A percentile compares a stretch with the other conserved stretches of the same genome.
Evolutionary conservation across 2,888 invertebrate species (phyloP).

Genomic region (Rhaphigaster nebulosa): DNA sequence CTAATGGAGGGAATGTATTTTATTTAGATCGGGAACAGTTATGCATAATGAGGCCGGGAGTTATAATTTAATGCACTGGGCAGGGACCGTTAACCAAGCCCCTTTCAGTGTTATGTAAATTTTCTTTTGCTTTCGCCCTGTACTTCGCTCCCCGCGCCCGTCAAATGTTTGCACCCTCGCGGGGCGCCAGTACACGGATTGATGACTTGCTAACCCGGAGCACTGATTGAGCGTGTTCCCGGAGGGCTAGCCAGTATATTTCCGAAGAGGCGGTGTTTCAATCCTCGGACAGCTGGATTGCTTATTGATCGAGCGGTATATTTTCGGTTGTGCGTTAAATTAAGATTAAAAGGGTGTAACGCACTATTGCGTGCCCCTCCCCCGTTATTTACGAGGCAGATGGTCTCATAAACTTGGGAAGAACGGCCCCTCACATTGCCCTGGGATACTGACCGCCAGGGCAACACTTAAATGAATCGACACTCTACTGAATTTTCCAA

Average conservation of each 20-base stretch:
- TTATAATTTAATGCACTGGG: slow-evolving; percentile 28
- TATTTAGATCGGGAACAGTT: slow-evolving; percentile 43
- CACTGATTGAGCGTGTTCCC: neutral
- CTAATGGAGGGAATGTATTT: slow-evolving; percentile 32
- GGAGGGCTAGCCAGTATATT: neutral
- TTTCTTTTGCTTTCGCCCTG: neutral
- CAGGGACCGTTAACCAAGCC: neutral
- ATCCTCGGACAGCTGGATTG: neutral
- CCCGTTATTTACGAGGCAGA: slow-evolving; percentile 24
- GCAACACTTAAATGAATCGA: neutral
- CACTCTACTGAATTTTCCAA: neutral
- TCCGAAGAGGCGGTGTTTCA: neutral
- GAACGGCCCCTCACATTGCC: neutral
- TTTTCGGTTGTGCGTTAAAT: slow-evolving; percentile 19
- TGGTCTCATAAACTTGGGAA: neutral
- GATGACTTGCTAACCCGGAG: neutral
- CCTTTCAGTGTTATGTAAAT: slow-evolving; percentile 25
- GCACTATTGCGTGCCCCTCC: neutral
- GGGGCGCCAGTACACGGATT: neutral
- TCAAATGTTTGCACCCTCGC: neutral
- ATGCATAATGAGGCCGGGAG: slow-evolving; percentile 3
- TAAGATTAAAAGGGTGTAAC: slow-evolving; percentile 27
- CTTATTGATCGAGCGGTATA: neutral
- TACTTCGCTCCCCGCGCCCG: neutral
- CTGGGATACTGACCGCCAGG: neutral